Evolutionary conservation across 2,113 vertebrate genomes (phyloP), one percentile per base, ranked within the genome.

Genomic region (Dasyornis broadbenti): DNA sequence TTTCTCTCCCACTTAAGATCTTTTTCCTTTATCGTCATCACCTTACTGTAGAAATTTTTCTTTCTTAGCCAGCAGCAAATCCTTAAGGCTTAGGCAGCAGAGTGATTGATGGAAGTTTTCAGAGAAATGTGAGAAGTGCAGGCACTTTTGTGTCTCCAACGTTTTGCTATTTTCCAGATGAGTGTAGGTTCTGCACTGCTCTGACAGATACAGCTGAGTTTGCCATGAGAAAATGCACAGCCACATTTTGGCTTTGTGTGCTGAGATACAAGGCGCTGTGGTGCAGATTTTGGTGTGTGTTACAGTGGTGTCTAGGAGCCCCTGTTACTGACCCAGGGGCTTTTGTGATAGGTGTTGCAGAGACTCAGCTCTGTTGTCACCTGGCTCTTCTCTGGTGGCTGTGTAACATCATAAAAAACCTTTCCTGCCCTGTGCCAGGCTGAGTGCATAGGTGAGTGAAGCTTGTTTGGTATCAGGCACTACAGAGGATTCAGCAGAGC

Each of bases 381-480:
- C 21, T 24, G 30, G 2, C 8, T 45, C 30, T 45, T 81, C 13
- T 35, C 40, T 28, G 42, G 8, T n/a, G 0, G 1, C 20, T 61
- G 5, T 18, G 12, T 24, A 44, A 35, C 15, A 31, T 54, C 30
- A 35, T 6, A 27, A 0, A 2, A 78, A 84, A 45, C 7, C 10
- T 69, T 92, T 56, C 37, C 23, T 65, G 52, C 37, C 16, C 21
- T 21, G 2, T 31, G 19, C 11, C 39, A 80, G 47, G 22, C 47
- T 57, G 19, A 64, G 15, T 6, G 9, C 0, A 0, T 8, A 15
- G 18, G 9, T 63, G 15, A 8, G 14, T n/a, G 15, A 81, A 65
- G 19, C 21, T 61, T 65, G 3, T 73, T 73, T 56, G 23, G 31
- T 27, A 42, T 16, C 20, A 39, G 31, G 4, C 39, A 86, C 31